A percentile compares a stretch with the other conserved stretches of the same genome.
Evolutionary conservation across 1,140 invertebrate genomes (phyloP).

Genomic region (Drosophila ironensis): DNA sequence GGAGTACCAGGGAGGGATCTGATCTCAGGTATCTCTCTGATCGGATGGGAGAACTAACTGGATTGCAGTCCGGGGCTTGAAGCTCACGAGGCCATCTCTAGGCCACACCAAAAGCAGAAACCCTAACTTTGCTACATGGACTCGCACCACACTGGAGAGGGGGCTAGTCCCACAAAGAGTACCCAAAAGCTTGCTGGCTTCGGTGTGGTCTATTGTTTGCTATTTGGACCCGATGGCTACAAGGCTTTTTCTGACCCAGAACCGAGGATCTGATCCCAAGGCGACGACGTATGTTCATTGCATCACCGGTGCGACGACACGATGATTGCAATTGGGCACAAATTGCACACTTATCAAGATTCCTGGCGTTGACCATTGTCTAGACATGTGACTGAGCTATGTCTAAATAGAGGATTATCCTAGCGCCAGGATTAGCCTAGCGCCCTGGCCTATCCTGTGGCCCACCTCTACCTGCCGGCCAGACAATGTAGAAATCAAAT

Average conservation of each 20-base stretch:
- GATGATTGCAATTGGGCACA: slow-evolving; percentile 36
- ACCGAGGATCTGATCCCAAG: slow-evolving; percentile 15
- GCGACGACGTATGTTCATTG: slow-evolving; percentile 25
- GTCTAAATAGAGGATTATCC: slow-evolving; percentile 79
- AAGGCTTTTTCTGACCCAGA: slow-evolving; percentile 46
- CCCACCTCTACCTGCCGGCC: background rate
- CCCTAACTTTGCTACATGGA: slow-evolving; percentile 19
- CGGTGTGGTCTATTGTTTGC: slow-evolving; percentile 47
- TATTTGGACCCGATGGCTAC: background rate
- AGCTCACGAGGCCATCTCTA: slow-evolving; percentile 23
- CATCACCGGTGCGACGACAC: too few relatives aligned
- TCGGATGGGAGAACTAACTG: slow-evolving; percentile 8
- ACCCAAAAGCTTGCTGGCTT: slow-evolving; percentile 13
- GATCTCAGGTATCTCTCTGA: too few relatives aligned
- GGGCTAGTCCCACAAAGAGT: too few relatives aligned
- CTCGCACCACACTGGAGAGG: background rate
- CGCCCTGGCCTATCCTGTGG: too few relatives aligned
- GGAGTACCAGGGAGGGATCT: slow-evolving; percentile 3
- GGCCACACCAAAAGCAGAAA: slow-evolving; percentile 12
- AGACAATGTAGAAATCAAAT: slow-evolving; percentile 75
- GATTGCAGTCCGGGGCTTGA: too few relatives aligned
- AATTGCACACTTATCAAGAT: slow-evolving; percentile 52
- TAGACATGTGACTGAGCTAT: slow-evolving; percentile 77
- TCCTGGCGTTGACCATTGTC: slow-evolving; percentile 66
- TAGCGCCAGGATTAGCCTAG: slow-evolving; percentile 68